These are phyloP conservation scores for Drosophila varians DNA, from an alignment of 1,140 invertebrate genomes.

Conservation along the genomic window DNA sequence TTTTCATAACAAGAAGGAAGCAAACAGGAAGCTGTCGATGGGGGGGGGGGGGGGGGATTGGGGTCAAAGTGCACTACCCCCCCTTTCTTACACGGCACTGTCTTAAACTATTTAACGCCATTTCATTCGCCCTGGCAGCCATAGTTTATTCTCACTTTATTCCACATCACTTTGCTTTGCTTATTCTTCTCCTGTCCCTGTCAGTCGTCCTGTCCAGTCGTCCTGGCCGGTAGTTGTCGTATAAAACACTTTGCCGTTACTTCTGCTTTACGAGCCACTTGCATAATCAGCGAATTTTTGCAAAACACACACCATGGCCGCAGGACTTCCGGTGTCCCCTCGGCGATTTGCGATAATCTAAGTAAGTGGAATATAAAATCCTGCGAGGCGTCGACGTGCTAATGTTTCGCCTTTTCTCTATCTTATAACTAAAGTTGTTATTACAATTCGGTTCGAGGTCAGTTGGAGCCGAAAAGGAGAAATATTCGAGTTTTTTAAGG, in stretches of 20 bases:
- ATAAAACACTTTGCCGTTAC: slow-evolving; percentile 63
- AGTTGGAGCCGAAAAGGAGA: not conserved
- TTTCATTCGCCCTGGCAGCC: slow-evolving; percentile 45
- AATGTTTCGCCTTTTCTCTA: slow-evolving; percentile 6
- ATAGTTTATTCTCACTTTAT: slow-evolving; percentile 36
- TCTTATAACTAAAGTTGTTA: not conserved
- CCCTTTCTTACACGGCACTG: not conserved
- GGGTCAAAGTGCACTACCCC: slow-evolving; percentile 39
- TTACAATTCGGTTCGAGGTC: not conserved
- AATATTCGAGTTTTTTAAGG: not conserved
- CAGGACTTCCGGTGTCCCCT: not conserved
- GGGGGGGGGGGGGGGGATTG: not conserved
- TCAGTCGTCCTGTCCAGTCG: too few relatives aligned
- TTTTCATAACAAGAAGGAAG: slow-evolving; percentile 59
- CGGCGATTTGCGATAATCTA: slow-evolving; percentile 36
- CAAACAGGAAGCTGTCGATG: not conserved
- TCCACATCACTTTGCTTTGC: slow-evolving; percentile 17
- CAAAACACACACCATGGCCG: slow-evolving; percentile 1
- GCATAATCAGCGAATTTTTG: slow-evolving; percentile 74
- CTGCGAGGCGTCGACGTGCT: slow-evolving; percentile 3
- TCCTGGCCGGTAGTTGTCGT: too few relatives aligned
- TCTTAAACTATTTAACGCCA: slow-evolving; percentile 74
- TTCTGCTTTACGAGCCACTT: slow-evolving; percentile 60
- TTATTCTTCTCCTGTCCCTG: slow-evolving; percentile 15
- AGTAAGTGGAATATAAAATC: slow-evolving; percentile 24